Percentiles rank a stretch among this genome's conserved stretches.
These are phyloP conservation scores for Meta bourneti DNA, from an alignment of 2,888 invertebrate species.

Conservation along the genomic window DNA sequence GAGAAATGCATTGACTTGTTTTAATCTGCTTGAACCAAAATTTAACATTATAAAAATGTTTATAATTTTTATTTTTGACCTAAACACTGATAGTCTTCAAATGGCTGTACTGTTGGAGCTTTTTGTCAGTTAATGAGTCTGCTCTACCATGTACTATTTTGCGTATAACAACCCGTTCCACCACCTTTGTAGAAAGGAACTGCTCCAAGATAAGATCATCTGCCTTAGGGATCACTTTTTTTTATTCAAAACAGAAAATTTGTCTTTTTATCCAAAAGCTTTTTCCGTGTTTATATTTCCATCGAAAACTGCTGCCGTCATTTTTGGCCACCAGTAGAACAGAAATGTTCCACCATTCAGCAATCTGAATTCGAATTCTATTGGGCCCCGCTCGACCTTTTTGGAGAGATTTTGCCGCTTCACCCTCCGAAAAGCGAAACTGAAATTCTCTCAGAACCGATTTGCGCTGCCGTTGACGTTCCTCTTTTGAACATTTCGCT, in stretches of 20 bases:
- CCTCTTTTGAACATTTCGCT: not conserved
- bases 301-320: conserved; percentile 2
- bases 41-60: too few relatives aligned
- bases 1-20: too few relatives aligned
- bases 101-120: too few relatives aligned
- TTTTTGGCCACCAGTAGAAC: not conserved
- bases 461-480: not conserved
- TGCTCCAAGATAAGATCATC: too few relatives aligned
- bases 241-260: not conserved
- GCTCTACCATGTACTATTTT: too few relatives aligned
- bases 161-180: too few relatives aligned
- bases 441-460: not conserved
- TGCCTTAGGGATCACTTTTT: not conserved
- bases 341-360: not conserved
- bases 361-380: not conserved
- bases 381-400: not conserved
- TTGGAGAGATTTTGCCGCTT: not conserved
- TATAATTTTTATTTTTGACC: too few relatives aligned
- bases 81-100: too few relatives aligned
- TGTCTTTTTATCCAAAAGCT: not conserved
- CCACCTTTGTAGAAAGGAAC: too few relatives aligned
- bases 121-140: too few relatives aligned
- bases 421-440: not conserved
- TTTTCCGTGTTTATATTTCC: conserved; percentile 2
- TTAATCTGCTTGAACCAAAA: too few relatives aligned